These are phyloP conservation scores for Goniozus legneri DNA, from an alignment of 1,140 invertebrate genomes.

Conservation along the genomic window DNA sequence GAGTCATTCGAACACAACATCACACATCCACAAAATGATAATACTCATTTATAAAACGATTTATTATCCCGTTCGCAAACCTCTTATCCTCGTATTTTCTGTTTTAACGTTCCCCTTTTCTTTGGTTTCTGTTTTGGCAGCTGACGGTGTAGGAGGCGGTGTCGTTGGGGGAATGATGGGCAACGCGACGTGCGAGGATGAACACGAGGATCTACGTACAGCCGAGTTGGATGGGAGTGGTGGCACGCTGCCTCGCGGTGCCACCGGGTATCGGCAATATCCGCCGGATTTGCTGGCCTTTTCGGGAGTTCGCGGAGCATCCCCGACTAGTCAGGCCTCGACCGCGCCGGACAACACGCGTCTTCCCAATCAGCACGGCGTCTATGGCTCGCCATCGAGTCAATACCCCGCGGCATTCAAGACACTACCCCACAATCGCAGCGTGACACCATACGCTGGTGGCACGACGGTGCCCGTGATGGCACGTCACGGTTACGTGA, in stretches of 20 bases:
- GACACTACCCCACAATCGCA: constrained; percentile 69
- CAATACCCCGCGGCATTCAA: constrained; percentile 57
- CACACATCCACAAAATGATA: no score
- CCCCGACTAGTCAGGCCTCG: constrained; percentile 65
- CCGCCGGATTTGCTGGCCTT: constrained; percentile 81
- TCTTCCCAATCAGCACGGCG: constrained; percentile 54
- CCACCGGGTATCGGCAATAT: constrained; percentile 57
- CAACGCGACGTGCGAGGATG: constrained; percentile 29
- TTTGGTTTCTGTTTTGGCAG: constrained; percentile 38
- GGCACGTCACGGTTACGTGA: constrained; percentile 76
- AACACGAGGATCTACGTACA: constrained; percentile 26
- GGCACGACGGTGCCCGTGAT: constrained; percentile 59
- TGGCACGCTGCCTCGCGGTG: constrained; percentile 47
- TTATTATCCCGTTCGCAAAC: background rate
- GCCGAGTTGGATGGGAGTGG: constrained; percentile 31
- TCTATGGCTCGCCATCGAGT: constrained; percentile 34
- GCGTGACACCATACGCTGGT: constrained; percentile 67
- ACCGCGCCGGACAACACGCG: constrained; percentile 67
- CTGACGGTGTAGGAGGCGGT: constrained; percentile 38
- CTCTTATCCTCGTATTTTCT: constrained; percentile 15
- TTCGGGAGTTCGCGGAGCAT: constrained; percentile 58
- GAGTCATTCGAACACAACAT: no score
- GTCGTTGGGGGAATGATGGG: constrained; percentile 30
- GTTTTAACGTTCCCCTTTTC: constrained; percentile 30
- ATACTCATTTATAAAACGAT: no score